Evolutionary conservation across 1,140 invertebrate genomes (phyloP), one percentile per base, ranked within the genome.

Genomic region (Listronotus bonariensis): DNA sequence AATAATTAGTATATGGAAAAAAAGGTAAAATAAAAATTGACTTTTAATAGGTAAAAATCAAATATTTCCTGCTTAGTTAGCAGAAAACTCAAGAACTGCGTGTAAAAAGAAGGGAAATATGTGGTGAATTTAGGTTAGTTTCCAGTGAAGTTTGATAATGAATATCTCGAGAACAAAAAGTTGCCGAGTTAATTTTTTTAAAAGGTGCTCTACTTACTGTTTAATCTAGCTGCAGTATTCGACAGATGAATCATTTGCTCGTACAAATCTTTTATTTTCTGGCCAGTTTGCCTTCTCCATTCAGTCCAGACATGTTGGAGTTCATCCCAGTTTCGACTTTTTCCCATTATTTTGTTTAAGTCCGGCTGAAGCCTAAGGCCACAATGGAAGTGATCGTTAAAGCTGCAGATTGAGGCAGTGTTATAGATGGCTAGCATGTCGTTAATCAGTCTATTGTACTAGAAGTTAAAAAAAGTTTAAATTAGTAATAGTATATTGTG

Each of bases 361-460:
- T 93, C 91, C 43, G 92, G 93, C 74, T 95, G 92, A 1, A 95
- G 80, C 45, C 87, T 84, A 0, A 95, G 80, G 14, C 90, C 89
- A 71, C 92, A 95, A 62, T 87, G 83, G 74, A 92, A 89, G 0
- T 90, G 90, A 72, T 93, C 88, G 73, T 92, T 89, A 78, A 89
- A 90, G 2, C 88, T 89, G 74, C 92, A 95, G 51, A 94, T 88
- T 41, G 88, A 89, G 1, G 92, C 92, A n/a, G 85, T 87, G 72
- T 93, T 93, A 80, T 93, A 96, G 12, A 94, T 88, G 2, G 89
- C 87, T 38, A 94, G 80, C 93, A 96, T 95, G 69, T 93, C 89
- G 73, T 93, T 92, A 60, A 92, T 88, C 14, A 94, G 78, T 14
- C 90, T 84, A 78, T 93, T 93, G 77, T 93, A 93, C 92, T 95